These are phyloP conservation scores for Pelagia noctiluca DNA, from an alignment of 30 jellyfish, hydroid and myxozoan genomes.

Conservation along the genomic window DNA sequence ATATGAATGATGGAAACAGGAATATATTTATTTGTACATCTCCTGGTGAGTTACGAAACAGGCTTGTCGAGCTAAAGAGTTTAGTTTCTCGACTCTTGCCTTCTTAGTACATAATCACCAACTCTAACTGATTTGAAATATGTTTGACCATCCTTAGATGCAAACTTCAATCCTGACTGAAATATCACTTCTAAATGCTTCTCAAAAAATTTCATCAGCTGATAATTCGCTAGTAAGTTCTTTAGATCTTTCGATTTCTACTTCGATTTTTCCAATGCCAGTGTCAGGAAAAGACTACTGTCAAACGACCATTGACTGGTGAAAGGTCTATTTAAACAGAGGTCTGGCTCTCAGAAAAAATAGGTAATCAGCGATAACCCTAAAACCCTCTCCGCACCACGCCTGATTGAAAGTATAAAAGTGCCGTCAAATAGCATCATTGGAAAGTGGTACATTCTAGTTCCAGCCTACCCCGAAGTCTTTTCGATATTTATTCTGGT, in stretches of 20 bases:
- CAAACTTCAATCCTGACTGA: conserved; percentile 60
- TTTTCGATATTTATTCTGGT: too few species aligned
- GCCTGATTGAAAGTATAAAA: too few species aligned
- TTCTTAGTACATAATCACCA: background rate
- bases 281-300: background rate
- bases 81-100: background rate
- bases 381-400: too few species aligned
- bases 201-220: conserved; percentile 50
- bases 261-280: background rate
- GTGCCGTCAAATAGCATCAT: too few species aligned
- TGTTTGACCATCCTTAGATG: conserved; percentile 13
- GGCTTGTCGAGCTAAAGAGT: background rate
- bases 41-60: background rate
- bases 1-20: background rate
- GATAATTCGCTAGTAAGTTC: conserved; percentile 41
- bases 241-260: background rate
- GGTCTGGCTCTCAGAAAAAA: too few species aligned
- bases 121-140: background rate
- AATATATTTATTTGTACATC: background rate
- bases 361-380: too few species aligned
- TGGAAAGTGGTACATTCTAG: too few species aligned
- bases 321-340: too few species aligned
- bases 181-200: conserved; percentile 63
- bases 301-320: too few species aligned
- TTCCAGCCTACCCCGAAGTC: too few species aligned